Percentiles rank a stretch among this genome's conserved stretches.
phyloP scores from a whole-genome alignment of 1,140 invertebrate species.

The Euglossa dilemma region DNA sequence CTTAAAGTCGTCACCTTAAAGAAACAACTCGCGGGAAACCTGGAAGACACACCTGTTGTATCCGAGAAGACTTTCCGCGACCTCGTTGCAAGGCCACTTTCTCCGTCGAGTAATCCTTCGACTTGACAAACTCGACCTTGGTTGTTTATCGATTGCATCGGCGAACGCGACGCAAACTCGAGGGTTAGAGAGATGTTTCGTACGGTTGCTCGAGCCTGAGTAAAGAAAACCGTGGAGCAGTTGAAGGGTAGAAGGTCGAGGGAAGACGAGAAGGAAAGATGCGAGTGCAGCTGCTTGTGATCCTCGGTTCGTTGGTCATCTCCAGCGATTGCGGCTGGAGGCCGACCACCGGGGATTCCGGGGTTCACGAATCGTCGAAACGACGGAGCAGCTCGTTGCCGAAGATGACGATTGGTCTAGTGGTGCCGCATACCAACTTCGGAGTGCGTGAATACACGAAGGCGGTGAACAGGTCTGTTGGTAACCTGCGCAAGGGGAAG shows the following conservation, averaged over 20 bases:
- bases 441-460: slow-evolving; percentile 86
- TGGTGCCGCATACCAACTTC: slow-evolving; percentile 87
- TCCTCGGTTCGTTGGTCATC: slow-evolving; percentile 65
- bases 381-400: slow-evolving; percentile 59
- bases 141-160: background rate
- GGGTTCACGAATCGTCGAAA: slow-evolving; percentile 16
- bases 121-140: background rate
- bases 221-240: background rate
- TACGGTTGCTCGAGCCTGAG: background rate
- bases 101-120: background rate
- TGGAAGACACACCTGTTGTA: too few relatives aligned
- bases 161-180: too few relatives aligned
- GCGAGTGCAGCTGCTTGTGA: slow-evolving; percentile 62
- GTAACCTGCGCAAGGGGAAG: slow-evolving; percentile 82
- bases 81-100: background rate
- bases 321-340: slow-evolving; percentile 47
- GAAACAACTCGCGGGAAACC: too few relatives aligned
- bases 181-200: background rate
- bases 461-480: slow-evolving; percentile 86
- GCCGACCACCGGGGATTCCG: slow-evolving; percentile 14
- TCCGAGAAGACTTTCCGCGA: too few relatives aligned
- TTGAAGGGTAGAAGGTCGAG: background rate
- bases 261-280: slow-evolving; percentile 58
- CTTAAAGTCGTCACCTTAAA: too few relatives aligned
- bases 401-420: slow-evolving; percentile 84